Conservation (phyloP, 2,888 invertebrate species). For the Piscicola geometra region DNA sequence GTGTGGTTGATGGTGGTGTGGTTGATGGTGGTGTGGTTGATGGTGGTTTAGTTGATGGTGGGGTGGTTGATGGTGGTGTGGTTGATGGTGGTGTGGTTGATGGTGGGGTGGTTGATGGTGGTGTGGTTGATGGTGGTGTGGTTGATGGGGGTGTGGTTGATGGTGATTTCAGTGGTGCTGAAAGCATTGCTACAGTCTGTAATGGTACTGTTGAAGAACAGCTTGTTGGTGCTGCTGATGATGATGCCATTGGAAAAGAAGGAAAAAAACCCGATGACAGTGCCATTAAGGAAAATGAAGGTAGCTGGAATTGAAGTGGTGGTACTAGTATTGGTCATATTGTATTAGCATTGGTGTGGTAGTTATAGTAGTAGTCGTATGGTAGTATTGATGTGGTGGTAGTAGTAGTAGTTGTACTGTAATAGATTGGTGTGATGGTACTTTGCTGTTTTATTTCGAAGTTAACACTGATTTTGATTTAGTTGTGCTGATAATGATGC, state of each 20-base stretch:
- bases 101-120: neutral
- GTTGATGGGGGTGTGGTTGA: slow-evolving; percentile 26
- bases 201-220: slow-evolving; percentile 12
- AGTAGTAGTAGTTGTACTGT: too few relatives aligned
- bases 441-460: too few relatives aligned
- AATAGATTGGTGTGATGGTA: too few relatives aligned
- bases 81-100: slow-evolving; percentile 23
- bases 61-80: slow-evolving; percentile 20
- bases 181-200: neutral
- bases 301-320: too few relatives aligned
- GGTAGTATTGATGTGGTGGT: too few relatives aligned
- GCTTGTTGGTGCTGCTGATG: slow-evolving; percentile 27
- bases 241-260: slow-evolving; percentile 28
- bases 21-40: slow-evolving; percentile 19
- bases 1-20: slow-evolving; percentile 26
- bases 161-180: neutral
- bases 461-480: too few relatives aligned
- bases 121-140: slow-evolving; percentile 8
- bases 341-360: too few relatives aligned
- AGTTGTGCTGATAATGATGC: too few relatives aligned
- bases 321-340: too few relatives aligned
- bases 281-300: slow-evolving; percentile 19
- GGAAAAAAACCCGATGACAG: slow-evolving; percentile 20
- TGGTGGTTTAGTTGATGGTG: slow-evolving; percentile 26
- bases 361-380: too few relatives aligned